Percentiles rank a stretch among this genome's conserved stretches.
phyloP scores from a whole-genome alignment of 1,140 invertebrate species.

The Megalopta genalis region DNA sequence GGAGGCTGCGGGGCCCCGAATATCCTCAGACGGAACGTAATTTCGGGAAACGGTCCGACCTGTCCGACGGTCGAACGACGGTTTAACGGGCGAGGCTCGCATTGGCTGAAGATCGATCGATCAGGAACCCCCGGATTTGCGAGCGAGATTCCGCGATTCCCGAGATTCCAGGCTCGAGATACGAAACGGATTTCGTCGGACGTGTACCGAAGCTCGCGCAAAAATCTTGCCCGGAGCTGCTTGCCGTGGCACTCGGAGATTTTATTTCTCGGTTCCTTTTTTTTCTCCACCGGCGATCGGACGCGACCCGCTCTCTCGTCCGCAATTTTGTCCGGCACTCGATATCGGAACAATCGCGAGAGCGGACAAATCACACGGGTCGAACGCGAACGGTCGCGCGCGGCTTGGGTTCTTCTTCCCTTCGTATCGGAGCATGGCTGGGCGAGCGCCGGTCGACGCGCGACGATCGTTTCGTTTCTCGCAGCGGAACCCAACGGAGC shows the following conservation, averaged over 20 bases:
- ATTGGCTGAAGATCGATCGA: slow-evolving; percentile 11
- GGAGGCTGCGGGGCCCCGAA: too few relatives aligned
- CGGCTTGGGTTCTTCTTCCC: too few relatives aligned
- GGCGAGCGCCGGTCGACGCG: too few relatives aligned
- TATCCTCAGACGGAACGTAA: not conserved
- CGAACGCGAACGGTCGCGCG: too few relatives aligned
- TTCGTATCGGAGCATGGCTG: too few relatives aligned
- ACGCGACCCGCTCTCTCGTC: too few relatives aligned
- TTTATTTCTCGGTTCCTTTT: not conserved
- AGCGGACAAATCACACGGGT: too few relatives aligned
- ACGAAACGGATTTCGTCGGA: slow-evolving; percentile 18
- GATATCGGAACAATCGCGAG: not conserved
- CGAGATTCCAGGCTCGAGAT: not conserved
- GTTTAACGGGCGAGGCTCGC: not conserved
- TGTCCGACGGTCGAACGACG: too few relatives aligned
- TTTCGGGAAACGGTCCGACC: slow-evolving; percentile 4
- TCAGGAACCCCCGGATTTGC: not conserved
- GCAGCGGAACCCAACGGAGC: too few relatives aligned
- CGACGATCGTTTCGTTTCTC: too few relatives aligned
- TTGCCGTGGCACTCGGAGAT: not conserved
- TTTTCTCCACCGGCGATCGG: not conserved
- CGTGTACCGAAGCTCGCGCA: slow-evolving; percentile 9
- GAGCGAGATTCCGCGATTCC: not conserved
- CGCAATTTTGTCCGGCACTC: not conserved
- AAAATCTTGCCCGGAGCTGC: too few relatives aligned